These are phyloP conservation scores for Zeus faber DNA, from an alignment of 2,113 vertebrate genomes.

Conservation along the genomic window DNA sequence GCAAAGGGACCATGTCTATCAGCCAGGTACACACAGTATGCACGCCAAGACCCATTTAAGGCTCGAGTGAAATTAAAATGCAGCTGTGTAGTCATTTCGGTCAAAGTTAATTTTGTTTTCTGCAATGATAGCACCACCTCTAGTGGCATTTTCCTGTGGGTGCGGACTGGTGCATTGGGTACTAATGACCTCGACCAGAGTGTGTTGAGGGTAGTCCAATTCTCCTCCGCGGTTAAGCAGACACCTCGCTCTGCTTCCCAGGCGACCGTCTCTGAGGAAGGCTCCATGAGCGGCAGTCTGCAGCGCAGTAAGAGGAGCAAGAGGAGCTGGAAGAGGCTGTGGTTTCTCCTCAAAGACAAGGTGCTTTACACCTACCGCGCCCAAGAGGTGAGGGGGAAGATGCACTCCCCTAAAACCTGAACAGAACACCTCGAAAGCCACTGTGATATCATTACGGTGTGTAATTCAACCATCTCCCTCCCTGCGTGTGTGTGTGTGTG, in stretches of 20 bases:
- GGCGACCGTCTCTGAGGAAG: conserved; percentile 86
- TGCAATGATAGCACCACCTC: too few relatives aligned
- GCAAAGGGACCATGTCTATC: conserved; percentile 86
- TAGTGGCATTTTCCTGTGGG: too few relatives aligned
- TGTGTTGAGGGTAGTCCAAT: background rate
- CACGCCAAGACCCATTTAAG: too few relatives aligned
- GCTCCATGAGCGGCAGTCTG: conserved; percentile 85
- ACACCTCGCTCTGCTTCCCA: too few relatives aligned
- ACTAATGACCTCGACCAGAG: background rate
- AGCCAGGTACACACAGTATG: conserved; percentile 76
- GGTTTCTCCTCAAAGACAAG: conserved; percentile 98
- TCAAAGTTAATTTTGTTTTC: too few relatives aligned
- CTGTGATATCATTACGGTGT: background rate
- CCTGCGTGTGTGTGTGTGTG: background rate
- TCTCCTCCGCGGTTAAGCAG: too few relatives aligned
- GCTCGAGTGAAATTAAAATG: too few relatives aligned
- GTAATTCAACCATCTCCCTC: background rate
- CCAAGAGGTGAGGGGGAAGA: conserved; percentile 85
- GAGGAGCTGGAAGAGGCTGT: conserved; percentile 94
- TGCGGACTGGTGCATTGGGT: too few relatives aligned
- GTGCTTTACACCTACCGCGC: conserved; percentile 93
- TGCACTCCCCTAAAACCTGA: conserved; percentile 62
- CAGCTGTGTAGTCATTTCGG: too few relatives aligned
- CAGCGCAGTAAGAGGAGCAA: conserved; percentile 90
- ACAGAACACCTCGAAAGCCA: background rate